Percentiles rank a stretch among this genome's conserved stretches.
Conservation (phyloP, 2,113 vertebrate species). For the Ovibos moschatus region DNA sequence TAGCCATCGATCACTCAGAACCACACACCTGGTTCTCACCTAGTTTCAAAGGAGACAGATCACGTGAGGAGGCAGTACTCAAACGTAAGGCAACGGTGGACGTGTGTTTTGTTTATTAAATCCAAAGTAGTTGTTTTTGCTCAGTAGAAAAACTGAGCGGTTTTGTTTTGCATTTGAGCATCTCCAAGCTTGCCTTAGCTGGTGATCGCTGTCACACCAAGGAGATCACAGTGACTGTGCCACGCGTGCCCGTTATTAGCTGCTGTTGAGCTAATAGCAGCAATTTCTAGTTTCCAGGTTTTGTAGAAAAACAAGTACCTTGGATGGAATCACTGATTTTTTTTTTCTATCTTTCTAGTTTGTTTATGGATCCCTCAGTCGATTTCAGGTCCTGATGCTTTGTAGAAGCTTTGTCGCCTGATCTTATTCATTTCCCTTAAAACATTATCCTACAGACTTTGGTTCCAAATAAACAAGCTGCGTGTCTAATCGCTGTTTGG, state of each 20-base stretch:
- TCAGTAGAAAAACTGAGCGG: not conserved
- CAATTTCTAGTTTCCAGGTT: not conserved
- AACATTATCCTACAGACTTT: not conserved
- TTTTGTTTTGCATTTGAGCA: not conserved
- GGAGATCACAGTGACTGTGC: fast-evolving
- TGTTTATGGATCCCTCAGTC: not conserved
- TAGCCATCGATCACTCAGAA: too few relatives aligned
- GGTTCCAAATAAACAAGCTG: not conserved
- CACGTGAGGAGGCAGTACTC: not conserved
- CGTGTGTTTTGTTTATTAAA: not conserved
- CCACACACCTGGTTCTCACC: not conserved
- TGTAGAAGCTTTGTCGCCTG: not conserved
- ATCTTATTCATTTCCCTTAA: not conserved
- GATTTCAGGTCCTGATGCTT: not conserved
- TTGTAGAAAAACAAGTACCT: not conserved
- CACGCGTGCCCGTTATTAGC: fast-evolving
- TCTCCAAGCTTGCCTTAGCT: not conserved
- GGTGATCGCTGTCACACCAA: fast-evolving
- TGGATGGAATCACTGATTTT: not conserved
- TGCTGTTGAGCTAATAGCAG: not conserved
- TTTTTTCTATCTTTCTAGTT: not conserved
- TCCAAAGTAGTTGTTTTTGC: not conserved
- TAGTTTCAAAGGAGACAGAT: not conserved
- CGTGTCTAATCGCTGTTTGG: not conserved
- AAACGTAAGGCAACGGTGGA: fast-evolving